Evolutionary conservation across 2,888 invertebrate species (phyloP).

Genomic region (Metalampra italica): DNA sequence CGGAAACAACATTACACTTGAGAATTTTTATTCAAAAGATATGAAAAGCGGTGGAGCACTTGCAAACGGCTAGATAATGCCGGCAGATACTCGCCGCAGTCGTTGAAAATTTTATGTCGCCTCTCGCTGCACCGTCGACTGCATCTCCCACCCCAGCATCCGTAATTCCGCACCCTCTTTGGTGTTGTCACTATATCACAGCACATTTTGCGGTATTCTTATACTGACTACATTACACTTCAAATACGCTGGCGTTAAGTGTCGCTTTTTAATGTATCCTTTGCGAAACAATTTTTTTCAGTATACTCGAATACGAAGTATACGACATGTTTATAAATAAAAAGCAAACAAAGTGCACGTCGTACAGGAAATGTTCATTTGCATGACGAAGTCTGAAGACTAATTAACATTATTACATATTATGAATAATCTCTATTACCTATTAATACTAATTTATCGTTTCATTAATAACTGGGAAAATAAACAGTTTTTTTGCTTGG

Average conservation of each 20-base stretch:
- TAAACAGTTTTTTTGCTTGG: neutral
- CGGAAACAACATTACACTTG: slow-evolving; percentile 45
- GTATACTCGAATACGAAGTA: neutral
- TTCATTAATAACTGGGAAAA: no score
- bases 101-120: slow-evolving; percentile 75
- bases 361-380: no score
- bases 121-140: slow-evolving; percentile 61
- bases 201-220: slow-evolving; percentile 26
- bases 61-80: slow-evolving; percentile 73
- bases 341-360: no score
- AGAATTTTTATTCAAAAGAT: slow-evolving; percentile 67
- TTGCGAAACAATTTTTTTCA: neutral
- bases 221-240: slow-evolving; percentile 4
- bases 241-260: slow-evolving; percentile 1
- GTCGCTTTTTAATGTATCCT: neutral
- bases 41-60: slow-evolving; percentile 61
- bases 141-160: slow-evolving; percentile 42
- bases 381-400: no score
- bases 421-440: no score
- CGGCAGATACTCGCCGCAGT: slow-evolving; percentile 64
- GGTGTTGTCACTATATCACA: slow-evolving; percentile 32
- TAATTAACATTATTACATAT: no score
- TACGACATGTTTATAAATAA: no score
- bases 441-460: no score
- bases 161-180: slow-evolving; percentile 45